These are phyloP conservation scores for Pangasius djambal DNA, from an alignment of 2,797 vertebrate genomes.

Conservation along the genomic window DNA sequence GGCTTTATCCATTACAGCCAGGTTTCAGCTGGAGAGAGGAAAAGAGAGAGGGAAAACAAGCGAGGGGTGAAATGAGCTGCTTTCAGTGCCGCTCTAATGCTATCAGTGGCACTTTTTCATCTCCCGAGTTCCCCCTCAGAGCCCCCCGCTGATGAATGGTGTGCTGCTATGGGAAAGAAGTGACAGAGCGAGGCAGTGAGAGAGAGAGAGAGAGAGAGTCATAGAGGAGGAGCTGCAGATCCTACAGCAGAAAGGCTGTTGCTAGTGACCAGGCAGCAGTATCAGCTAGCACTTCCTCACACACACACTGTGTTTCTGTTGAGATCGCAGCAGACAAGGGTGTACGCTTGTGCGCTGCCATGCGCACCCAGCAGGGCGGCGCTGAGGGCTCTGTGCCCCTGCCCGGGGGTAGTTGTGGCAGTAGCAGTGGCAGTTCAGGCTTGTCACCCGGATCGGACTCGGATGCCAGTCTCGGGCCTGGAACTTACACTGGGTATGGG, in stretches of 20 bases:
- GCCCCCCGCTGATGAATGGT: slow-evolving; percentile 78
- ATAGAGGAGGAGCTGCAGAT: slow-evolving; percentile 47
- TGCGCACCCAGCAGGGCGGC: slow-evolving; percentile 85
- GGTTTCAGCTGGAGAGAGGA: slow-evolving; percentile 39
- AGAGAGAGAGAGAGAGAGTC: slow-evolving; percentile 43
- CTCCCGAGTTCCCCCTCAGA: slow-evolving; percentile 73
- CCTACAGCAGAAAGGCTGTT: slow-evolving; percentile 44
- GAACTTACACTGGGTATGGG: slow-evolving; percentile 53
- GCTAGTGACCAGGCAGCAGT: slow-evolving; percentile 24
- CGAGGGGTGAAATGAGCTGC: slow-evolving; percentile 31
- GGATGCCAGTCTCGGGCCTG: slow-evolving; percentile 82
- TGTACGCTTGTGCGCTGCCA: slow-evolving; percentile 55
- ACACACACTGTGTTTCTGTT: neutral
- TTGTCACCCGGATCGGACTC: slow-evolving; percentile 89
- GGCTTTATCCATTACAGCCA: slow-evolving; percentile 46
- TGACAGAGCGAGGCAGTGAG: slow-evolving; percentile 14
- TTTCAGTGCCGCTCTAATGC: slow-evolving; percentile 54
- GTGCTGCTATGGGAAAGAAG: slow-evolving; percentile 33
- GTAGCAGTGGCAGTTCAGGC: slow-evolving; percentile 83
- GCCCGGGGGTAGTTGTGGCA: slow-evolving; percentile 84
- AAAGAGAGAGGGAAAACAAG: slow-evolving; percentile 55
- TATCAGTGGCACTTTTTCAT: slow-evolving; percentile 37
- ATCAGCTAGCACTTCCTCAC: slow-evolving; percentile 17
- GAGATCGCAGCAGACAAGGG: slow-evolving; percentile 9
- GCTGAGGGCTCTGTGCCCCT: slow-evolving; percentile 83